Percentiles rank a stretch among this genome's conserved stretches.
phyloP scores from a whole-genome alignment of 1,140 invertebrate species.

The Laupala kohalensis region DNA sequence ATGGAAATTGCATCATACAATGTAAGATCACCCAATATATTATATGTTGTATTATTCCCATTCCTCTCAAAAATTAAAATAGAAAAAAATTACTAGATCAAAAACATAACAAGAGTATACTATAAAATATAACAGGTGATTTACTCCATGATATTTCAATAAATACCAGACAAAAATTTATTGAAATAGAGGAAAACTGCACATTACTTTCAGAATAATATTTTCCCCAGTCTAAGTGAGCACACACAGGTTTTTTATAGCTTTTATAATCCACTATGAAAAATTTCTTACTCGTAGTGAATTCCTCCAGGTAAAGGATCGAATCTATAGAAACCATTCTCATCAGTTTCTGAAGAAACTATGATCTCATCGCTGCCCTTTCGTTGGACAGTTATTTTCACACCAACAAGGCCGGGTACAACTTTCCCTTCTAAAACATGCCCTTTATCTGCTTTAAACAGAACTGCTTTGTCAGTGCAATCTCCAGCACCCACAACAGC shows the following conservation, averaged over 20 bases:
- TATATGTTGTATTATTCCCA: too few relatives aligned
- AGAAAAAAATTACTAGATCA: background rate
- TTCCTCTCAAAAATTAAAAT: too few relatives aligned
- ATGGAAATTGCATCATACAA: too few relatives aligned
- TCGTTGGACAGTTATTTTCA: slow-evolving; percentile 39
- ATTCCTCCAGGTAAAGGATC: slow-evolving; percentile 50
- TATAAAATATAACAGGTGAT: background rate
- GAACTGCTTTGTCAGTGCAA: slow-evolving; percentile 50
- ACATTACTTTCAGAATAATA: background rate
- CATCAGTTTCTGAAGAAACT: slow-evolving; percentile 33
- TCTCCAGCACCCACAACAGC: slow-evolving; percentile 51
- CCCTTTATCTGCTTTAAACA: slow-evolving; percentile 37
- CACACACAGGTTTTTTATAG: too few relatives aligned
- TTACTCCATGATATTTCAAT: background rate
- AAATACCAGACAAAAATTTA: background rate
- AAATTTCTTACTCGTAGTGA: slow-evolving; percentile 2
- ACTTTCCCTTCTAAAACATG: slow-evolving; percentile 44
- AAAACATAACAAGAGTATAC: background rate
- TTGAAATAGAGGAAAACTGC: background rate
- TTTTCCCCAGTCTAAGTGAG: too few relatives aligned
- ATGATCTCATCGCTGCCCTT: slow-evolving; percentile 29
- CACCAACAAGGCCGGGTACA: slow-evolving; percentile 48
- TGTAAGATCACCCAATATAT: too few relatives aligned
- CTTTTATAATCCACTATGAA: too few relatives aligned
- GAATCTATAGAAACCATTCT: slow-evolving; percentile 61